Evolutionary conservation across 2,888 invertebrate species (phyloP), one percentile per base, ranked within the genome.

Genomic region (Lottia scabra): DNA sequence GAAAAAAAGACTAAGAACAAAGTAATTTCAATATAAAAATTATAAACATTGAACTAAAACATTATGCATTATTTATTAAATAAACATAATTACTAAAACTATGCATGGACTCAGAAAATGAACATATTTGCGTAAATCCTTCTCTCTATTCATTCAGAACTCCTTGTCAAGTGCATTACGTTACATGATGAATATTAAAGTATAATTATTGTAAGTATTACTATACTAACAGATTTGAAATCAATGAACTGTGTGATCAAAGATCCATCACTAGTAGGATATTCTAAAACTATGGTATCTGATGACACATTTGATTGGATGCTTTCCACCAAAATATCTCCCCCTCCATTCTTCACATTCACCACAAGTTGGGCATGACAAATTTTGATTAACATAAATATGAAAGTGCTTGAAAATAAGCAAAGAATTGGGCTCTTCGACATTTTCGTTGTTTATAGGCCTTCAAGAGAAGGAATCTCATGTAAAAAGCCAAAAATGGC

Each of bases 191-290:
- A 10, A 56, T 19, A 56, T 6, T 56, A 56, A 56, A 56, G 12
- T 13, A 8, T 38, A 38, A 38, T 10, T 27, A 23, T 38, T 68
- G 62, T 2, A 27, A 30, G 15, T 8, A n/a, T 27, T 23, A 30
- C 15, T 19, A 38, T 78, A 92, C 94, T 93, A 91, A 97, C 97
- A 92, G 96, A 96, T 91, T 94, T 94, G 90, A 97, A 97, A 91
- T 98, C 97, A 75, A 98, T 95, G 76, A 98, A 93, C 89, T 97
- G 96, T 1, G 96, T 96, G 74, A 97, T 93, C 80, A 95, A 92
- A 16, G 97, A 96, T 69, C 97, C 97, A 89, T 98, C 97, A 13
- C 95, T 94, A 82, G 96, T 92, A 89, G 95, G 94, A 88, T 96
- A 97, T 89, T 97, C 96, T 84, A 98, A 91, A 45, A 93, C 94